A percentile compares a stretch with the other conserved stretches of the same genome.
These are phyloP conservation scores for Trachops cirrhosus DNA, from an alignment of 2,797 vertebrate genomes.

Conservation along the genomic window DNA sequence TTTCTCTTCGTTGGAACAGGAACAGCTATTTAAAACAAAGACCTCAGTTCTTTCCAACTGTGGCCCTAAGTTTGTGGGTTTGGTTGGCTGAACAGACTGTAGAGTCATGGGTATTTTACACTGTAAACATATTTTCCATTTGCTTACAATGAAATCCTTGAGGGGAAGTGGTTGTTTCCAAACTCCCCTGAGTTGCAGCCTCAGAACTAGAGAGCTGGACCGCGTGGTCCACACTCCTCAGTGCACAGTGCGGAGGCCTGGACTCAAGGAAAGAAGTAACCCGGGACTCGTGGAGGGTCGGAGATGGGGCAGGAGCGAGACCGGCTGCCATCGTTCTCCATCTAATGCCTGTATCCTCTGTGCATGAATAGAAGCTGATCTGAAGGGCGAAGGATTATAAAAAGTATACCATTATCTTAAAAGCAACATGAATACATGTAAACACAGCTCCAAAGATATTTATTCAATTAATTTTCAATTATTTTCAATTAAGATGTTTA, in stretches of 20 bases:
- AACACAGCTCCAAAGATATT: not conserved
- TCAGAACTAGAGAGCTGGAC: not conserved
- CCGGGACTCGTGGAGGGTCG: not conserved
- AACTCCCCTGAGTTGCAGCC: not conserved
- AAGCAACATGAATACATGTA: not conserved
- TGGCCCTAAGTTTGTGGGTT: not conserved
- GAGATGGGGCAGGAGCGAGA: not conserved
- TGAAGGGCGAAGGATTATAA: not conserved
- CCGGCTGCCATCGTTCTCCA: not conserved
- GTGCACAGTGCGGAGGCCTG: not conserved
- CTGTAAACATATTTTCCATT: not conserved
- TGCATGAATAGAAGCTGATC: not conserved
- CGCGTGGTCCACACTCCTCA: not conserved
- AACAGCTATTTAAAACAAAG: not conserved
- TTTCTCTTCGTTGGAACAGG: not conserved
- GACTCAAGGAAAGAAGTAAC: not conserved
- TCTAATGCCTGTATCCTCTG: not conserved
- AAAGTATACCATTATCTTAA: not conserved
- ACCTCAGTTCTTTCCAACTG: not conserved
- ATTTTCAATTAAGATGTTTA: not conserved
- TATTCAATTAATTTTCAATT: not conserved
- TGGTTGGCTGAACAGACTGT: not conserved
- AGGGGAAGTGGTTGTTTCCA: not conserved
- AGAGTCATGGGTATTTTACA: not conserved
- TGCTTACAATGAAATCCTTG: slow-evolving; percentile 23